Conservation (phyloP, 2,888 invertebrate species). For the Charanyca ferruginea region DNA sequence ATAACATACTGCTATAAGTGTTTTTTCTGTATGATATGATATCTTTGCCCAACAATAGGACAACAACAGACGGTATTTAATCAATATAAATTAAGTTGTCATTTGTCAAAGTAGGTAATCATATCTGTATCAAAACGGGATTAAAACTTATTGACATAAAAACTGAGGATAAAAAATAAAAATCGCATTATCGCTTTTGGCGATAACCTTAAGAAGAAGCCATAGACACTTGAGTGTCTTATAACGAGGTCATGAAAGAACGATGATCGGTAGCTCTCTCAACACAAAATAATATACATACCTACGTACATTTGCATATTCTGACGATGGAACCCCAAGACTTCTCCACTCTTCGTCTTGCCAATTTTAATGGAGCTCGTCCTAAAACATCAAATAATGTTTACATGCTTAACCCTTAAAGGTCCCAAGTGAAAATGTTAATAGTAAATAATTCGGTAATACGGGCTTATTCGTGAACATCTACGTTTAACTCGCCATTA, state of each 20-base stretch:
- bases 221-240: conserved; percentile 33
- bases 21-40: too few relatives aligned
- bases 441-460: conserved; percentile 38
- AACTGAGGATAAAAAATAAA: conserved; percentile 16
- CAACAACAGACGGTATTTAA: too few relatives aligned
- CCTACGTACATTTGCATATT: conserved; percentile 22
- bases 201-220: conserved; percentile 19
- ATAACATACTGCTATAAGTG: too few relatives aligned
- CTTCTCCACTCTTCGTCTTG: conserved; percentile 68
- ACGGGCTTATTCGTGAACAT: not conserved
- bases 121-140: not conserved
- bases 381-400: conserved; percentile 78
- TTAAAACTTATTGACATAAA: conserved; percentile 5
- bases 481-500: not conserved
- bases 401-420: conserved; percentile 56
- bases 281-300: conserved; percentile 31
- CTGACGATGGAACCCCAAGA: conserved; percentile 35
- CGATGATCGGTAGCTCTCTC: conserved; percentile 34
- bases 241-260: conserved; percentile 48
- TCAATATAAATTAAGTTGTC: too few relatives aligned
- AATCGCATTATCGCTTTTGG: conserved; percentile 29
- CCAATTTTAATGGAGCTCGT: conserved; percentile 74
- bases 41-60: too few relatives aligned
- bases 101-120: too few relatives aligned
- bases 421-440: conserved; percentile 28